Base-by-base conservation (phyloP, 2,888 invertebrate genomes). In the Napeogenes inachia region DNA sequence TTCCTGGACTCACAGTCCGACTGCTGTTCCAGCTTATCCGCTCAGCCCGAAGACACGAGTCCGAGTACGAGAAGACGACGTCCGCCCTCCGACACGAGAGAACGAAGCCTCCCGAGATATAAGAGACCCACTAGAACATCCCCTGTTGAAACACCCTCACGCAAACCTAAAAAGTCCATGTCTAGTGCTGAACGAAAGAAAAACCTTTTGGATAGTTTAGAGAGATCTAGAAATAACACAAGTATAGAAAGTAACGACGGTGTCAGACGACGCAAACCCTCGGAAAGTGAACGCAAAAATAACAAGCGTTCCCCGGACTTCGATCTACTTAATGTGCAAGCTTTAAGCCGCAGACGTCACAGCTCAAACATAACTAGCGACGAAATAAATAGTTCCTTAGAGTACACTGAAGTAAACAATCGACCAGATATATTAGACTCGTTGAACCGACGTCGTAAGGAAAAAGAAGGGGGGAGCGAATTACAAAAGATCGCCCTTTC, bases 1-100 rank as follows among this genome's bases (percentile, higher is more conserved):
- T 97, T 94, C 86, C 92, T 97, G 58, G 97, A 97, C 88, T 97
- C 97, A 67, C 97, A 97, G 78, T 97, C 97, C 0, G 97, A 97
- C 86, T 95, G 94, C 80, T 96, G 96, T 87, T 95, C 95, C 68
- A 94, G 94, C 65, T 90, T 94, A 68, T 95, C 95, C 57, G 95
- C 95, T 57, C 93, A 93, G 74, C 90, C 88, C 32, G 91, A 79
- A 72, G 88, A 84, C 61, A 75, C 71, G 54, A 86, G 87, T 71
- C 89, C 89, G 8, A 79, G 80, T 66, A 80, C 83, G 0, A 79
- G 86, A 33, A 75, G 87, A 10, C 77, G 87, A 45, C 75, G 83
- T 62, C 92, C 91, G 13, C 91, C 91, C 45, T 79, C 83, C n/a
- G 88, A 85, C 59, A 69, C 83, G 47, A 71, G 87, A 5, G 87